Base-by-base conservation (phyloP, 2,113 vertebrate species). In the Symphodus melops region DNA sequence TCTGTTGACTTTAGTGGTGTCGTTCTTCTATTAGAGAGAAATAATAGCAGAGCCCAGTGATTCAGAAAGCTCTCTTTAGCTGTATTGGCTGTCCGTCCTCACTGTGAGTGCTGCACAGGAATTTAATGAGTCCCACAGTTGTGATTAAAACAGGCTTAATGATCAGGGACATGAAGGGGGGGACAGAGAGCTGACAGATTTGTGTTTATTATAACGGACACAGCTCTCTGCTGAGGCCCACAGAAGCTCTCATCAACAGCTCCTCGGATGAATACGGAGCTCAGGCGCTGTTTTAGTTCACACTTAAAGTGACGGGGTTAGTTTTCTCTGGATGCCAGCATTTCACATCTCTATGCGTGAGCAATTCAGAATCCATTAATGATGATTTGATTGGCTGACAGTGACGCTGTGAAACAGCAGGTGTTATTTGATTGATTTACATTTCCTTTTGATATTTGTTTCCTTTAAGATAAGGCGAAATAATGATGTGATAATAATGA, bases 81-180 rank as follows among this genome's bases (percentile, higher is more conserved):
- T 1, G 75, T 74, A 66, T 71, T 75, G 73, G 80, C 68, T 85
- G 86, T 85, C 88, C 86, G 75, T 86, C 81, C 80, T 86, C 79
- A 60, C 60, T 60, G 68, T 12, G 37, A 84, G 71, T 69, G 21
- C 54, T 48, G 5, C 75, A 44, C 69, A 85, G 79, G 78, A 89
- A 90, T 90, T 91, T 91, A 91, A 92, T 89, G 91, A 91, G 88
- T 91, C 88, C 91, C 88, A 77, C 75, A 82, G 91, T 92, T 89
- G 82, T 89, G 84, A 92, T 90, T 92, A 85, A 83, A 89, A 79
- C 83, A 52, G 80, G 81, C 75, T 81, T 92, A 88, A 89, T 91
- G 88, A 88, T 91, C 83, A 77, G 68, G 77, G 75, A 84, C 80
- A 80, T 77, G 76, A 72, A 73, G 36, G 81, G 84, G 77, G 84